Base-by-base conservation (phyloP, 2,888 invertebrate species). In the Acrobasis consociella region DNA sequence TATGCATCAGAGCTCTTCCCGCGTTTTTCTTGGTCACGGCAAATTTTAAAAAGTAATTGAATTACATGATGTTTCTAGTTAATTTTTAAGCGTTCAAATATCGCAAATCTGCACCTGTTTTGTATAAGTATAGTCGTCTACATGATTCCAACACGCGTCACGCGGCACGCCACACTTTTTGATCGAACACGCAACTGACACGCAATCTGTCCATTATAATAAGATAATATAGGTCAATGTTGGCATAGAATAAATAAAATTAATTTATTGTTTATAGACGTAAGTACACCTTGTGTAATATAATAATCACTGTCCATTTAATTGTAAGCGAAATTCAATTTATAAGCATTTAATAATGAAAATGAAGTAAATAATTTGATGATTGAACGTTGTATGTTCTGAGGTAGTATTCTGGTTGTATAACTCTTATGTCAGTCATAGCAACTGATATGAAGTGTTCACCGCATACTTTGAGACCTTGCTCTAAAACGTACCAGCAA, bases 151-250 rank as follows among this genome's bases (percentile, higher is more conserved):
- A 58, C 62, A 64, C 80, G 78, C 82, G 80, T 82, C 73, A 80
- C 80, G 78, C 82, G 80, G 82, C 73, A 80, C 80, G 78, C 79
- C 75, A 72, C 71, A 73, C 67, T 66, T 71, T 69, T 78, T 73
- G 72, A 80, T 77, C 76, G 76, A 73, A 71, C 67, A 90, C 88
- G 89, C 91, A 85, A 89, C 22, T 56, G 42, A 56, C 86, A 88
- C 82, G 91, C 91, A 90, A 92, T 85, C 91, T 92, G 91, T 92
- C 91, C 91, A 92, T 88, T 92, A 89, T 79, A 78, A 70, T 89
- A 90, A 89, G 89, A 60, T 75, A 80, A 72, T 62, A 71, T 85
- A 86, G 82, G 81, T 80, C 74, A 79, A 85, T 77, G 78, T 86
- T 83, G 74, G 68, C 71, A 70, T 83, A 81, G 77, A 77, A 71